Evolutionary conservation across 2,113 vertebrate genomes (phyloP), one percentile per base, ranked within the genome.

Genomic region (Dissostichus mawsoni): DNA sequence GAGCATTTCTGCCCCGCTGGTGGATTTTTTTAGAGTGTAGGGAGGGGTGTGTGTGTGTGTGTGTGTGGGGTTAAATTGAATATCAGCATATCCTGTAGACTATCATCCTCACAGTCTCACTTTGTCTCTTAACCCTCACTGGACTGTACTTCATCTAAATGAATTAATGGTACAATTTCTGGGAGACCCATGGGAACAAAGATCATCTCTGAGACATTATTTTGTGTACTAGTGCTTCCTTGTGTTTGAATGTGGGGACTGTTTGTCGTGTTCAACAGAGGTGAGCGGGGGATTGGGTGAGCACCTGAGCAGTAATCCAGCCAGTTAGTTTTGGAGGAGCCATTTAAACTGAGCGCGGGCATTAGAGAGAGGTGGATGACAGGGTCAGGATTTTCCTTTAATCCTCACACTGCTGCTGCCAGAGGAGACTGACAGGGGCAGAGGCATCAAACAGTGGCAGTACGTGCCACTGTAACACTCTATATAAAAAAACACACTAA

Each of bases 311-410:
- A 3, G 57, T 90, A 88, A 88, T 88, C 74, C 75, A 62, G 69
- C 69, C 56, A 18, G 74, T 84, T 70, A 67, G 67, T 67, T 85
- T 80, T 13, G 56, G 69, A 83, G 76, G 78, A 89, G 78, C 78
- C 82, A 45, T 90, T 90, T 91, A 88, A 88, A 88, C 66, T 56
- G 74, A 90, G 85, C 77, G 2, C 44, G 57, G 85, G 83, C 70
- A 61, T 86, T 85, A 82, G 53, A 63, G 82, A 62, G 70, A 78
- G 83, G 70, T 56, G 57, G 79, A 72, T 29, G 71, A 86, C 75
- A 80, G 88, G 91, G 87, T 92, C 81, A 68, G 87, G 89, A 69
- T 88, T 89, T 92, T 76, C 79, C 74, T 78, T 86, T 90, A 92
- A 94, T 92, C 90, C 89, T 87, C 76, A 83, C 81, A 55, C 81